Evolutionary conservation across 2,888 invertebrate genomes (phyloP).

Genomic region (Didymodactylos carnosus): DNA sequence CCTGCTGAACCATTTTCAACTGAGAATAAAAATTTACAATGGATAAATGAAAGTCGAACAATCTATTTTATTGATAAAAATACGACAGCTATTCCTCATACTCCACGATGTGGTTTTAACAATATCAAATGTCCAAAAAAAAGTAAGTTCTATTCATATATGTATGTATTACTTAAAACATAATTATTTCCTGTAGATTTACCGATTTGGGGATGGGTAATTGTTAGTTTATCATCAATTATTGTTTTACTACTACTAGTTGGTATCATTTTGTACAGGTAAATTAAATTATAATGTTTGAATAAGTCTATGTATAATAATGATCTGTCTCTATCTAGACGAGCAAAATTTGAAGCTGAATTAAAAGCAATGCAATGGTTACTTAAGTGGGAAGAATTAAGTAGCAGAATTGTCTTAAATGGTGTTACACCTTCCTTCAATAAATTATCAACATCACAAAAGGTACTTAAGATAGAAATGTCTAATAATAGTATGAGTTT

Average conservation of each 20-base stretch:
- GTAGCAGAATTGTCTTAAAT: conserved; percentile 1
- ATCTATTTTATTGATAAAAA: conserved; percentile 22
- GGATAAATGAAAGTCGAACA: not conserved
- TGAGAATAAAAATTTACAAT: not conserved
- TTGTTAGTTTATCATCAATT: conserved; percentile 13
- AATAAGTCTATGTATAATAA: not conserved
- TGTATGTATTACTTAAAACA: not conserved
- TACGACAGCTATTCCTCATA: conserved; percentile 19
- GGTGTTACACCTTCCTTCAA: conserved; percentile 1
- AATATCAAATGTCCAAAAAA: conserved; percentile 18
- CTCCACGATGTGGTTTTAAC: conserved; percentile 22
- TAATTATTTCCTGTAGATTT: no score
- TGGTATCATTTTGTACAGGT: conserved; percentile 15
- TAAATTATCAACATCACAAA: conserved; percentile 3
- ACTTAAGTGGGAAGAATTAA: conserved; percentile 22
- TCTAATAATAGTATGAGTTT: no score
- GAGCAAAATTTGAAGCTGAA: conserved; percentile 20
- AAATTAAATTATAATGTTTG: not conserved
- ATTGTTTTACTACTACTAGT: conserved; percentile 15
- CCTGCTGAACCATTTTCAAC: not conserved
- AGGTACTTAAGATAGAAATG: conserved; percentile 14
- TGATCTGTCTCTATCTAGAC: conserved; percentile 16
- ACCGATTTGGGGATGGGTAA: conserved; percentile 13
- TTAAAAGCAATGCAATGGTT: conserved; percentile 24
- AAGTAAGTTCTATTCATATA: conserved; percentile 14